phyloP scores from a whole-genome alignment of 2,113 vertebrate genomes.

The Synodontis membranacea region DNA sequence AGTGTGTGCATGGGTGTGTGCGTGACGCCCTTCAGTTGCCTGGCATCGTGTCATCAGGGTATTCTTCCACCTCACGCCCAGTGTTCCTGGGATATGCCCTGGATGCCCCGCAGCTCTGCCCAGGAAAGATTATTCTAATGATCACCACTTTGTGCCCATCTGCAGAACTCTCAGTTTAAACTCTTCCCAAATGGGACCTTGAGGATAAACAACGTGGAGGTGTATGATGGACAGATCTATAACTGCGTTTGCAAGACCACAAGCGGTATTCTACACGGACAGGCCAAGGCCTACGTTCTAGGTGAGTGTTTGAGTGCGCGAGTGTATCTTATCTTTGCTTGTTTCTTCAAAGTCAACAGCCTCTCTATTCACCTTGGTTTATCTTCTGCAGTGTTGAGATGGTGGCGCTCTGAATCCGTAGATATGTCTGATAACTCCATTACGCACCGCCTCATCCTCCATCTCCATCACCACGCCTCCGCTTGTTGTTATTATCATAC shows the following conservation, averaged over 20 bases:
- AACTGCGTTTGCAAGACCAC: conserved; percentile 83
- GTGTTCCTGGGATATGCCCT: not conserved
- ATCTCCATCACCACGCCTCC: not conserved
- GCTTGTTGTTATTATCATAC: not conserved
- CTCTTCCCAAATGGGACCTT: conserved; percentile 87
- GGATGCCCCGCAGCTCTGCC: not conserved
- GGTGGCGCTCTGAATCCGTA: not conserved
- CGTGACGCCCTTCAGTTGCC: not conserved
- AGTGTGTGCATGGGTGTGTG: not conserved
- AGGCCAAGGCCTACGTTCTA: conserved; percentile 82
- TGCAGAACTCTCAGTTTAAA: conserved; percentile 85
- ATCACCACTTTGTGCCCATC: not conserved
- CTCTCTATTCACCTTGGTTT: conserved; percentile 3
- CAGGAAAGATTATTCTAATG: not conserved
- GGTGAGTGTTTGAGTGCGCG: conserved; percentile 73
- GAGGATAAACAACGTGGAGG: conserved; percentile 91
- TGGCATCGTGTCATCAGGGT: not conserved
- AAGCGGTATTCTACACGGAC: conserved; percentile 79
- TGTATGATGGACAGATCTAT: conserved; percentile 87
- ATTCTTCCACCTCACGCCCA: not conserved
- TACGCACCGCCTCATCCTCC: not conserved
- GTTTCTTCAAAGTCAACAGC: not conserved
- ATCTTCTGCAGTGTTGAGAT: conserved; percentile 16
- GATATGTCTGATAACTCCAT: conserved; percentile 15
- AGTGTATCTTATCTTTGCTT: conserved; percentile 19